A percentile compares a stretch with the other conserved stretches of the same genome.
phyloP scores from a whole-genome alignment of 1,140 invertebrate genomes.

The Planococcus citri region DNA sequence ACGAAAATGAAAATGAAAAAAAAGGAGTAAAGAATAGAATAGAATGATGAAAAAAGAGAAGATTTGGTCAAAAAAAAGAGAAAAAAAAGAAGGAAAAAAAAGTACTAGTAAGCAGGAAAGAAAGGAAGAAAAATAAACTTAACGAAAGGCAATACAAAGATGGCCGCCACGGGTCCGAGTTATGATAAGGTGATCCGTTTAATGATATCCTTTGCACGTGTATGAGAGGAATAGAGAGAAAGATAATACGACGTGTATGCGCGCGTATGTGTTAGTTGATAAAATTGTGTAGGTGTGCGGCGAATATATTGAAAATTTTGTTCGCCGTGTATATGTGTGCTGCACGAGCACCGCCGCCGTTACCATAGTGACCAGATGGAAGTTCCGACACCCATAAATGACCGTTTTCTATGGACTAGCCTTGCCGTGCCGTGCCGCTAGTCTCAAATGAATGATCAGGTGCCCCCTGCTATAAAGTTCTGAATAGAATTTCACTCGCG shows the following conservation, averaged over 20 bases:
- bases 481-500: background rate
- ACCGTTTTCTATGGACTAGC: background rate
- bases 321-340: background rate
- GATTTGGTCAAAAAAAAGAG: too few relatives aligned
- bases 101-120: too few relatives aligned
- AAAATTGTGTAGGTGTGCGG: background rate
- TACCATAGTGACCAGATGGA: background rate
- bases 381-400: conserved; percentile 6
- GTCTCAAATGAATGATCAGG: background rate
- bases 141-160: conserved; percentile 1
- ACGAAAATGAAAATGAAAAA: too few relatives aligned
- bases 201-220: conserved; percentile 6
- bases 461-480: background rate
- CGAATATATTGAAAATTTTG: conserved; percentile 1
- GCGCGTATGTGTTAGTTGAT: background rate
- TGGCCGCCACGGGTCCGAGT: conserved; percentile 4
- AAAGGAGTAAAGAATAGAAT: too few relatives aligned
- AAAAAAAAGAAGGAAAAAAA: too few relatives aligned
- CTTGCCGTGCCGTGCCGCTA: background rate
- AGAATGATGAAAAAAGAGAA: too few relatives aligned
- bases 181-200: conserved; percentile 7
- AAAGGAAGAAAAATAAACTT: too few relatives aligned
- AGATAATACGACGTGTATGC: background rate
- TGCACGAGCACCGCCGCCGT: too few relatives aligned
- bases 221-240: background rate